Base-by-base conservation (phyloP, 2,797 vertebrate genomes). In the Chloroceryle amazona region DNA sequence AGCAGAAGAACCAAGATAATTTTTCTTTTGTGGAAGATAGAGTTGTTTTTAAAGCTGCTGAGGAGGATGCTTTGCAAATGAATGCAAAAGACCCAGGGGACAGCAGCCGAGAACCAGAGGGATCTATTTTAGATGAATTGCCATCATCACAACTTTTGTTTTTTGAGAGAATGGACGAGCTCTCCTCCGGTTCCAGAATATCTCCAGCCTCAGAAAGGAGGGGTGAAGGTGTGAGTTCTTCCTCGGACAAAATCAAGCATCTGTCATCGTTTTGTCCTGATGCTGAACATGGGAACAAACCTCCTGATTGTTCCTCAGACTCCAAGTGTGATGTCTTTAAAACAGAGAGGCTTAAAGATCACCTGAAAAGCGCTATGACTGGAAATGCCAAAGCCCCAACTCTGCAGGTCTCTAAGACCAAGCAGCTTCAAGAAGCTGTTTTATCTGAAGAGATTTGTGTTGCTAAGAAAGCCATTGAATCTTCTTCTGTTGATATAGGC, bases 281-380 rank as follows among this genome's bases (percentile, higher is more conserved):
- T 66, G n/a, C 37, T 79, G 93, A 97, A 8, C 44, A 5, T 25
- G 5, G 12, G 71, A 90, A 52, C 55, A 86, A 22, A 80, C 58
- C 28, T n/a, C 5, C 31, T 57, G 88, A 87, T 12, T 54, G 57
- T 26, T 82, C 83, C 31, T 80, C 66, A 13, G 62, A 15, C 13
- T 76, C 76, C 9, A 95, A 83, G 37, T 37, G 85, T 81, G 90
- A 94, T 62, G 66, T 65, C 5, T 94, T 66, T 67, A 97, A 90
- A 42, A 97, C 98, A 78, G 98, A 97, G 81, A 99, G 99, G 67
- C 96, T 99, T 96, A 97, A 98, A 37, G 99, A 99, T 39, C 98
- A 98, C 90, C 97, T 99, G 49, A 99, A 99, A 98, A 99, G 80
- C 91, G 96, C 99, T 8, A 98, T 99, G 99, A 91, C 98, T 81